Base-by-base conservation (phyloP, 1,140 invertebrate species). In the Tachypleus tridentatus region DNA sequence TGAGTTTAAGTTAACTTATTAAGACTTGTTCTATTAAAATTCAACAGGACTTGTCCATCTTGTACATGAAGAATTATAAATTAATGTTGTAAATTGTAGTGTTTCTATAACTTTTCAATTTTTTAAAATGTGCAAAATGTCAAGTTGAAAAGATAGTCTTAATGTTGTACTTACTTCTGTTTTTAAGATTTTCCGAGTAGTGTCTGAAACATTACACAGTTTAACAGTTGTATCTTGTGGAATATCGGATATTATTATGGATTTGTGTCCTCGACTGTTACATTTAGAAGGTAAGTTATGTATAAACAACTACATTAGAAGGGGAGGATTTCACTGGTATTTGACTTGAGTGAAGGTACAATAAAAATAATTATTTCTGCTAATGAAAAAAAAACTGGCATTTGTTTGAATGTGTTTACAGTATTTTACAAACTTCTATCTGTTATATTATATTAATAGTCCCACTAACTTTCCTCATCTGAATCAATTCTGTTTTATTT, bases 171-270 rank as follows among this genome's bases (percentile, higher is more conserved):
- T 57, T 51, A 62, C 49, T 61, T 57, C 59, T 59, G 49, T 64
- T 65, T 64, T 58, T 51, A 9, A 68, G 67, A 61, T n/a, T 49
- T 29, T 68, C 5, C 29, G 51, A 10, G 49, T 68, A 51, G 57
- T 54, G n/a, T 66, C 64, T 3, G 59, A 66, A 53, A 60, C 67
- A 4, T 61, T 68, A 48, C 29, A 57, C 9, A 68, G 67, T 61
- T 56, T 68, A n/a, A 68, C 60, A 49, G 58, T 68, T 51, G 52
- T 68, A 62, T 60, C 61, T 10, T 68, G 67, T 56, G 67, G 67
- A 52, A 63, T 68, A 63, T 68, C 67, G 48, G 64, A 68, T 61
- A 57, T 68, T 50, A 11, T 63, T 47, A 50, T 68, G 29, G 57
- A 62, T 51, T 61, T 60, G n/a, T 63, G 64, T n/a, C 49, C 49